Base-by-base conservation (phyloP, 2,797 vertebrate genomes). In the Arvicola amphibius region DNA sequence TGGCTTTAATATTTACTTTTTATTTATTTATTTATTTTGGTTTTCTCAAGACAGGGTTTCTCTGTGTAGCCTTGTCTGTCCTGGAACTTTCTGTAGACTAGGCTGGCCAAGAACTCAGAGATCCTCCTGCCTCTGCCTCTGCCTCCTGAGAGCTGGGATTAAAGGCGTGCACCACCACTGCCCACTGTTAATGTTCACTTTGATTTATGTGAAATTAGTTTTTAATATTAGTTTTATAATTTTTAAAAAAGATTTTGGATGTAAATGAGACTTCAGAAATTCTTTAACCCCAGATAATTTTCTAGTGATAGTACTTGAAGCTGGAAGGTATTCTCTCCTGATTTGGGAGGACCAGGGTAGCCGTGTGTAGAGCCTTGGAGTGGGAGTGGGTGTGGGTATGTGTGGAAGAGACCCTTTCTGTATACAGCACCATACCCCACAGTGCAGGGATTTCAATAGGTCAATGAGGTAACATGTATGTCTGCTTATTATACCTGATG, bases 181-280 rank as follows among this genome's bases (percentile, higher is more conserved):
- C 17, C 27, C 27, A 16, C 40, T 2, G 11, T 84, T 23, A 65
- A 84, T 92, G 89, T 37, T 96, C 85, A 76, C 48, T 95, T 77
- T 59, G 85, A 80, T 34, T 69, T 83, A 77, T 93, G 91, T 1
- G 51, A 89, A 84, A 21, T 92, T 90, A 63, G 71, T 80, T 92
- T 90, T 87, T 25, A 79, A 69, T 69, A 29, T 89, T 12, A 48
- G 56, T 59, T 59, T 59, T 59, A 59, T 59, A 56, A 56, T 59
- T 21, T 59, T 56, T 51, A 6, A 6, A 6, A 7, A 59, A 59
- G 32, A 89, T 94, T 92, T 90, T 94, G 89, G 46, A 63, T 80
- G 27, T 65, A 40, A 90, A 93, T 80, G 59, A 65, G 73, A 53
- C 11, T 89, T 91, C 74, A 79, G 89, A 92, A 94, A 78, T 93